Percentiles rank a stretch among this genome's conserved stretches.
Conservation (phyloP, 2,888 invertebrate genomes). For the Ochropleura plecta region DNA sequence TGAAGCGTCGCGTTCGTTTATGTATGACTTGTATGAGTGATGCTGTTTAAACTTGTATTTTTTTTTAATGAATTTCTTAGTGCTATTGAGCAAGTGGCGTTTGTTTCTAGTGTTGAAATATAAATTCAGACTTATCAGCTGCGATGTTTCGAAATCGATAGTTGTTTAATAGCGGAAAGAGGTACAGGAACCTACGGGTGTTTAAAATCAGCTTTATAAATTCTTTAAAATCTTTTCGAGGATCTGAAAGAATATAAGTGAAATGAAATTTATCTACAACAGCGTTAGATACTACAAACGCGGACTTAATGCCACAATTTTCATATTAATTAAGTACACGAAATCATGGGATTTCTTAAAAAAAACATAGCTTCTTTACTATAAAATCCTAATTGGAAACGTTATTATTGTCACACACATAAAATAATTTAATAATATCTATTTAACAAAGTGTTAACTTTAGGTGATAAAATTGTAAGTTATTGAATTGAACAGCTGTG, state of each 20-base stretch:
- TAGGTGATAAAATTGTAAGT: constrained; percentile 1
- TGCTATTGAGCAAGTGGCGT: neutral
- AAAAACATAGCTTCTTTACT: too few relatives aligned
- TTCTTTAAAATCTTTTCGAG: neutral
- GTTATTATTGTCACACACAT: neutral
- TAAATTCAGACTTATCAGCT: neutral
- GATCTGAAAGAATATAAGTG: neutral
- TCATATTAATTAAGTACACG: neutral
- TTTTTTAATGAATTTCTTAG: neutral
- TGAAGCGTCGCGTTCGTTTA: constrained; percentile 62
- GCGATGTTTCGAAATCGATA: neutral
- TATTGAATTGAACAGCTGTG: constrained; percentile 28
- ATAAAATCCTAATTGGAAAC: too few relatives aligned
- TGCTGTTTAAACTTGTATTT: constrained; percentile 13
- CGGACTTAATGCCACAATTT: neutral
- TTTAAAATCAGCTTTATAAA: too few relatives aligned
- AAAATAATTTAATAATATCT: neutral
- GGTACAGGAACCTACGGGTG: too few relatives aligned
- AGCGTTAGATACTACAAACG: neutral
- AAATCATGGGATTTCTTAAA: too few relatives aligned
- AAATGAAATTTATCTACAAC: neutral
- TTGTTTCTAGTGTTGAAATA: constrained; percentile 20
- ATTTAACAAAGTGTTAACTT: constrained; percentile 2
- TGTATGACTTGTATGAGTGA: constrained; percentile 15
- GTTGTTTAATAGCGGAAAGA: neutral